phyloP scores from a whole-genome alignment of 2,797 vertebrate species.

The Paedocypris micromegethes region DNA sequence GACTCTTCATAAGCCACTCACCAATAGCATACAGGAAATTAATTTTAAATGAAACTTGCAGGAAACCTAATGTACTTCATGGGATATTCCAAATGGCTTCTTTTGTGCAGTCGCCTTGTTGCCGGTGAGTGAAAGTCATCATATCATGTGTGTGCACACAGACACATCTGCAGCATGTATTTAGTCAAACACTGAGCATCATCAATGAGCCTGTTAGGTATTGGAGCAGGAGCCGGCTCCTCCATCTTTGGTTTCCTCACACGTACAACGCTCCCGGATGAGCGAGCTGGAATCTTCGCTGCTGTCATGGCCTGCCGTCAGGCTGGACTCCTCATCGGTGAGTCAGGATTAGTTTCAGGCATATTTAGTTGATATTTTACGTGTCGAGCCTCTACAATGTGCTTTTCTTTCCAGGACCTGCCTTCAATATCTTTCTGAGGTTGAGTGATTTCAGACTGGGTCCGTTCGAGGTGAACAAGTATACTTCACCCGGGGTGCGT shows the following conservation, averaged over 20 bases:
- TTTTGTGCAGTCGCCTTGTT: constrained; percentile 75
- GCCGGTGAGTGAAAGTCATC: constrained; percentile 63
- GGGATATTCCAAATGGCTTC: constrained; percentile 79
- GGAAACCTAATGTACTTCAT: constrained; percentile 84
- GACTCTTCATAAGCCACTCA: too few species aligned
- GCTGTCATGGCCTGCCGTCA: constrained; percentile 81
- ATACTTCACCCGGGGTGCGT: constrained; percentile 70
- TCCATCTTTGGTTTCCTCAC: constrained; percentile 80
- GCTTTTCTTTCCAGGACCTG: constrained; percentile 58
- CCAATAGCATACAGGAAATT: too few species aligned
- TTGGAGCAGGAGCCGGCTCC: constrained; percentile 76
- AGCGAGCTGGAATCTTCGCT: constrained; percentile 74
- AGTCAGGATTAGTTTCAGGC: background rate
- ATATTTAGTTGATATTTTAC: background rate
- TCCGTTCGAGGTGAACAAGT: constrained; percentile 80
- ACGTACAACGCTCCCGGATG: constrained; percentile 66
- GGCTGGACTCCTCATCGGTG: constrained; percentile 76
- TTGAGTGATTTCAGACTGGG: constrained; percentile 79
- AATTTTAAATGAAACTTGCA: constrained; percentile 36
- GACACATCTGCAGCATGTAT: background rate
- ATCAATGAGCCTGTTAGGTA: constrained; percentile 55
- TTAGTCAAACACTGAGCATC: too few species aligned
- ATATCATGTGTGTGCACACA: background rate
- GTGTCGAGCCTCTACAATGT: too few species aligned
- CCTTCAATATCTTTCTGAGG: constrained; percentile 80